These are phyloP conservation scores for Oxyruncus cristatus DNA, from an alignment of 2,113 vertebrate species.

Conservation along the genomic window DNA sequence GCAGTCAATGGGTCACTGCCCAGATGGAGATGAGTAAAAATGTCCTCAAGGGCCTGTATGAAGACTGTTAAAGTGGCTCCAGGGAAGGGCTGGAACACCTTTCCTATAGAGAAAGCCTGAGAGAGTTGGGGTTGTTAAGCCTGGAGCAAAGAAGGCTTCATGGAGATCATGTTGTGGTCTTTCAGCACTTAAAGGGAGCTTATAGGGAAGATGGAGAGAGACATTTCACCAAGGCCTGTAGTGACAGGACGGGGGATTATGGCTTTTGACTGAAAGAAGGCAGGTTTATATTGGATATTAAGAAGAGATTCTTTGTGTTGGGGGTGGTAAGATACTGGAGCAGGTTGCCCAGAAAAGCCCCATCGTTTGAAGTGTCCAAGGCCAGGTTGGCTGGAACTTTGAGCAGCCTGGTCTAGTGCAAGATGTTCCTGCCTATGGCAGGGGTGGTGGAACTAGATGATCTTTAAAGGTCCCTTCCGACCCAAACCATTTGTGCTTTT, in stretches of 20 bases:
- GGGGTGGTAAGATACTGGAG: neutral
- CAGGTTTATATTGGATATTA: neutral
- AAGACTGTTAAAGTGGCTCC: neutral
- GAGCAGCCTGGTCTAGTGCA: neutral
- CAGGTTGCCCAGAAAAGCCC: neutral
- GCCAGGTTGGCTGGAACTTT: neutral
- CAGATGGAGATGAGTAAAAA: neutral
- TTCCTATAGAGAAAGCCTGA: neutral
- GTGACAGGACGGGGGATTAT: neutral
- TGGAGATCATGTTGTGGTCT: neutral
- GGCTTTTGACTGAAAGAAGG: neutral
- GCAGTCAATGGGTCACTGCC: neutral
- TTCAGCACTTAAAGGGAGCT: neutral
- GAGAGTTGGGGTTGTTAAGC: neutral
- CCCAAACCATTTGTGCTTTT: neutral
- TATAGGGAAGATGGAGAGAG: neutral
- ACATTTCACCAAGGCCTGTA: neutral
- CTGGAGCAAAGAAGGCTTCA: neutral
- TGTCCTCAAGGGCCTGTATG: neutral
- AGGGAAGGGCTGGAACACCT: neutral
- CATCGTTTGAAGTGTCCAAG: neutral
- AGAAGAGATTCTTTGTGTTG: neutral
- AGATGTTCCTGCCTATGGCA: neutral
- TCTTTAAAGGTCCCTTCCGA: neutral
- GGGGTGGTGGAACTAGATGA: neutral